phyloP scores from a whole-genome alignment of 2,888 invertebrate species.

The Cordylochernes scorpioides region DNA sequence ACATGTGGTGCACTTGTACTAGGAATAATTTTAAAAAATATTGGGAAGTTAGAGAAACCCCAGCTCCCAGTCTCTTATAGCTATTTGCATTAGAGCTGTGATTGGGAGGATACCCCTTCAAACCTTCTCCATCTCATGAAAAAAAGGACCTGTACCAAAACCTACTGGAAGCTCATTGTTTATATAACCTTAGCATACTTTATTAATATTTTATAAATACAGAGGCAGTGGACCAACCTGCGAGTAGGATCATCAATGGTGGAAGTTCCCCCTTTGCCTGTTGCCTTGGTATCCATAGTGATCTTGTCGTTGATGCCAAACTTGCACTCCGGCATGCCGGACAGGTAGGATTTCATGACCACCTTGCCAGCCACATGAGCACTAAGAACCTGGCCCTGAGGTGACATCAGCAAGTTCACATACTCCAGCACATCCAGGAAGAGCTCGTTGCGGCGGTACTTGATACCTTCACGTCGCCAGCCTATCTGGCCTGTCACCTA shows the following conservation, averaged over 20 bases:
- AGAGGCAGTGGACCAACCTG: constrained; percentile 33
- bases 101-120: no score
- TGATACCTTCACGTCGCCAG: constrained; percentile 96
- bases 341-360: constrained; percentile 97
- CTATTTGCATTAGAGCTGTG: no score
- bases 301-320: constrained; percentile 98
- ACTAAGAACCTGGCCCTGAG: constrained; percentile 92
- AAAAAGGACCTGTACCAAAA: no score
- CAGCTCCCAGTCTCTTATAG: no score
- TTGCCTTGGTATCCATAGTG: constrained; percentile 65
- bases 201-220: no score
- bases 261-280: constrained; percentile 16
- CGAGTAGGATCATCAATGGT: constrained; percentile 46
- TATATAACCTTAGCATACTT: no score
- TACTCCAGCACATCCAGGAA: constrained; percentile 96
- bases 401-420: constrained; percentile 95
- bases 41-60: no score
- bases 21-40: no score
- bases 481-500: constrained; percentile 29
- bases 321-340: constrained; percentile 99
- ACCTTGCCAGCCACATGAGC: constrained; percentile 98
- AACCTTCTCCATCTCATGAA: no score
- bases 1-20: no score
- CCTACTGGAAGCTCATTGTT: no score
- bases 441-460: constrained; percentile 89